phyloP scores from a whole-genome alignment of 2,888 invertebrate species.

The Timema podura region DNA sequence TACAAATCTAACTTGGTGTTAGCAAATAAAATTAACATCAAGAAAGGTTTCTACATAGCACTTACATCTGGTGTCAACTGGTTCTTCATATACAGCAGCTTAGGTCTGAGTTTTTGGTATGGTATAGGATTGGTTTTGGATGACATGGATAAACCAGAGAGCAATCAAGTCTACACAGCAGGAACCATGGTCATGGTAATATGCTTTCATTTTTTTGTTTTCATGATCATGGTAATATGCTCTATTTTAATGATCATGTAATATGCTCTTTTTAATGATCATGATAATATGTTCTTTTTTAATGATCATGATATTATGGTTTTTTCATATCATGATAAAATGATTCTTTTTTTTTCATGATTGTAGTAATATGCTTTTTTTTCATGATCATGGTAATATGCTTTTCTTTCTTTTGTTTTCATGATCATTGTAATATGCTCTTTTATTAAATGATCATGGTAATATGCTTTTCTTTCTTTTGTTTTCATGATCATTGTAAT shows the following conservation, averaged over 20 bases:
- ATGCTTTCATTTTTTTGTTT: slow-evolving; percentile 27
- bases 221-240: not conserved
- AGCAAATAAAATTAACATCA: slow-evolving; percentile 57
- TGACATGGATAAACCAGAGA: slow-evolving; percentile 42
- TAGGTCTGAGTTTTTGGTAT: slow-evolving; percentile 81
- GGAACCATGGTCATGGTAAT: slow-evolving; percentile 68
- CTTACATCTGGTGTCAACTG: slow-evolving; percentile 68
- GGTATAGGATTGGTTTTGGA: slow-evolving; percentile 63
- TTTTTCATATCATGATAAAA: no score
- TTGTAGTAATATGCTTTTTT: no score
- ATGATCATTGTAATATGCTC: not conserved
- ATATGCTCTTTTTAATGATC: no score
- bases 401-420: no score
- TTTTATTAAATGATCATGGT: not conserved
- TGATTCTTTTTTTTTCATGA: no score
- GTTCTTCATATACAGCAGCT: slow-evolving; percentile 72
- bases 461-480: no score
- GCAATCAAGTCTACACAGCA: slow-evolving; percentile 50
- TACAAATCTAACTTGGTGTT: no score
- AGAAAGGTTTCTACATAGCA: slow-evolving; percentile 63
- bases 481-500: no score
- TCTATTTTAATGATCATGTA: not conserved
- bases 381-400: no score
- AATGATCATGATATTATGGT: no score
- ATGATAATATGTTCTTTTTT: no score